A percentile compares a stretch with the other conserved stretches of the same genome.
phyloP scores from a whole-genome alignment of 1,140 invertebrate genomes.

The Hormaphis cornu region DNA sequence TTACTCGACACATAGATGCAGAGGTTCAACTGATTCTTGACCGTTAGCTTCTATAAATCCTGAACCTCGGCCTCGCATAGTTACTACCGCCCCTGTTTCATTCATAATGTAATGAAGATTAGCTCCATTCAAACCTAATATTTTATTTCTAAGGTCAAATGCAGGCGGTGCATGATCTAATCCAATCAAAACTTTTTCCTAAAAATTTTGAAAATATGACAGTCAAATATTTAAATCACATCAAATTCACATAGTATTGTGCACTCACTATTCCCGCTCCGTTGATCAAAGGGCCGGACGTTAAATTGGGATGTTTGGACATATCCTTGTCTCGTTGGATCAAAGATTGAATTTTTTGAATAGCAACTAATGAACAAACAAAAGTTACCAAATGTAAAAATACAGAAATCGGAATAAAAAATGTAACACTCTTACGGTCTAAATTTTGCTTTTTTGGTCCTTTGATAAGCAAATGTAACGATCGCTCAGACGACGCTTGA shows the following conservation, averaged over 20 bases:
- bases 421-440: constrained; percentile 46
- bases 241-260: constrained; percentile 16
- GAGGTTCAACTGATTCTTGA: constrained; percentile 63
- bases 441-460: constrained; percentile 51
- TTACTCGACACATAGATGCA: constrained; percentile 67
- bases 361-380: constrained; percentile 46
- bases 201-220: constrained; percentile 30
- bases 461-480: constrained; percentile 54
- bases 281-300: constrained; percentile 8
- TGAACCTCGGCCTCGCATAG: constrained; percentile 59
- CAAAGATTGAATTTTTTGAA: constrained; percentile 53
- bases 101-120: constrained; percentile 67
- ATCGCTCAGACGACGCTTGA: constrained; percentile 42
- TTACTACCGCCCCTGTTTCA: constrained; percentile 65
- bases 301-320: constrained; percentile 29
- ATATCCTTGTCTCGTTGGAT: constrained; percentile 41
- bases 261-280: constrained; percentile 20
- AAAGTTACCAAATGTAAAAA: constrained; percentile 22
- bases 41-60: constrained; percentile 54
- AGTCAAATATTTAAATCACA: constrained; percentile 9
- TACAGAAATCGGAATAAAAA: constrained; percentile 2
- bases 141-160: constrained; percentile 64
- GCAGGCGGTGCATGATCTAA: constrained; percentile 64
- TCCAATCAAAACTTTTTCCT: constrained; percentile 66
- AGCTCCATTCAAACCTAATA: constrained; percentile 58